Conservation (phyloP, 2,888 invertebrate species). For the Yponomeuta cagnagella region DNA sequence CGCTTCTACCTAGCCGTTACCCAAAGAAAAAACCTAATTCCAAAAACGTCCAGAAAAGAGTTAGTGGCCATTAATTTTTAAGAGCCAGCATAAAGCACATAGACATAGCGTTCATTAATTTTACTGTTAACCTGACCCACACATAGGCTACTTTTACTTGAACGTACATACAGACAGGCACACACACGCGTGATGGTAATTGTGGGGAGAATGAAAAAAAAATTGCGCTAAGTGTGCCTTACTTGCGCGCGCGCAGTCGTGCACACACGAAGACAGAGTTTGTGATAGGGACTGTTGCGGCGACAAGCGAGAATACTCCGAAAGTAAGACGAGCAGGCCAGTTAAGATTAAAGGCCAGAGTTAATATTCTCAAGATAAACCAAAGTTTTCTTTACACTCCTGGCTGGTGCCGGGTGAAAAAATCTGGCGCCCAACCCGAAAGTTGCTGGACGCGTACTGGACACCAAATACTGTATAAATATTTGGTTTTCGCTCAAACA, state of each 20-base stretch:
- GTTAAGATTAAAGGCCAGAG: neutral
- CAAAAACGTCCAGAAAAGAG: neutral
- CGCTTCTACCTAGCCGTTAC: neutral
- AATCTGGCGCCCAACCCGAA: too few relatives aligned
- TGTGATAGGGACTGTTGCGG: constrained; percentile 4
- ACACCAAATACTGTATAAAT: too few relatives aligned
- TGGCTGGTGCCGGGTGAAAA: too few relatives aligned
- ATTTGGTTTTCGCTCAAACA: too few relatives aligned
- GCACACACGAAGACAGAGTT: constrained; percentile 36
- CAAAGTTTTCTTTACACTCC: neutral
- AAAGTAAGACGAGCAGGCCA: neutral
- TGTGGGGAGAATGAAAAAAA: constrained; percentile 69
- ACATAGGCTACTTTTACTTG: neutral
- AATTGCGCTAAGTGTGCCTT: constrained; percentile 71
- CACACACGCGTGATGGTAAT: constrained; percentile 47
- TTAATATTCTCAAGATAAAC: neutral
- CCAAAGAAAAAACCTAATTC: neutral
- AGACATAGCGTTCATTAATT: constrained; percentile 17
- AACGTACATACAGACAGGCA: constrained; percentile 24
- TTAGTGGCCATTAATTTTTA: neutral
- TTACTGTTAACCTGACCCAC: constrained; percentile 33
- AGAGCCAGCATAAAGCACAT: neutral
- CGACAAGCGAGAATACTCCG: neutral
- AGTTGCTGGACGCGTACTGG: too few relatives aligned
- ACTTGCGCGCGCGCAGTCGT: constrained; percentile 55